These are phyloP conservation scores for Cotesia congregata DNA, from an alignment of 2,888 invertebrate species.

Conservation along the genomic window DNA sequence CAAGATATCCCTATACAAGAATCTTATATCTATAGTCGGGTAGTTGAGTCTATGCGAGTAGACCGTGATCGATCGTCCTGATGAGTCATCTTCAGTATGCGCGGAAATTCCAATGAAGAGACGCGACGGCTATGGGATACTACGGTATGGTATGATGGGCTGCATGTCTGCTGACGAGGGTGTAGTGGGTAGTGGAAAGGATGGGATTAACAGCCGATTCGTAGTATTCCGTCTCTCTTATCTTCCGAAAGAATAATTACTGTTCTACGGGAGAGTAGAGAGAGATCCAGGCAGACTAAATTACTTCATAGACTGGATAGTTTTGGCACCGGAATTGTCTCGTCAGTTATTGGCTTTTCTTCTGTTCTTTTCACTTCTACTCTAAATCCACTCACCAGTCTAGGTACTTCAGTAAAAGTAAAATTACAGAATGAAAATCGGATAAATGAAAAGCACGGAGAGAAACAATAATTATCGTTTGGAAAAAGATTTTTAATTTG, in stretches of 20 bases:
- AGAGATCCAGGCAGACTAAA: slow-evolving; percentile 10
- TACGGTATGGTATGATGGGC: neutral
- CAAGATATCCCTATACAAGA: neutral
- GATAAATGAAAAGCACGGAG: too few species aligned
- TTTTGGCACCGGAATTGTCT: slow-evolving; percentile 8
- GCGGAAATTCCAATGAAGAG: slow-evolving; percentile 53
- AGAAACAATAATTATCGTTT: too few species aligned
- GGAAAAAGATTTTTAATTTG: too few species aligned
- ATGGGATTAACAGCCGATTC: slow-evolving; percentile 12
- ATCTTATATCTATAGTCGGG: neutral
- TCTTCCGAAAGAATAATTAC: slow-evolving; percentile 36
- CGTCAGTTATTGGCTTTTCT: neutral
- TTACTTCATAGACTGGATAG: neutral
- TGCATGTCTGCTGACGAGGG: slow-evolving; percentile 13
- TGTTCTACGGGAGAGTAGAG: neutral
- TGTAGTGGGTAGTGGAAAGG: slow-evolving; percentile 36
- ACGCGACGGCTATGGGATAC: slow-evolving; percentile 17
- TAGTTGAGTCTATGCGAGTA: neutral
- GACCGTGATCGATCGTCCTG: slow-evolving; percentile 57
- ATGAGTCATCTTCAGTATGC: slow-evolving; percentile 56
- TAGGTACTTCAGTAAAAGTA: too few species aligned
- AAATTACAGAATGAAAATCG: too few species aligned
- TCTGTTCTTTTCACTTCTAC: neutral
- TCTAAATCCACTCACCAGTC: neutral
- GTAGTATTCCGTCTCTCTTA: slow-evolving; percentile 22